phyloP scores from a whole-genome alignment of 2,888 invertebrate genomes.

The Drosophila incognita region DNA sequence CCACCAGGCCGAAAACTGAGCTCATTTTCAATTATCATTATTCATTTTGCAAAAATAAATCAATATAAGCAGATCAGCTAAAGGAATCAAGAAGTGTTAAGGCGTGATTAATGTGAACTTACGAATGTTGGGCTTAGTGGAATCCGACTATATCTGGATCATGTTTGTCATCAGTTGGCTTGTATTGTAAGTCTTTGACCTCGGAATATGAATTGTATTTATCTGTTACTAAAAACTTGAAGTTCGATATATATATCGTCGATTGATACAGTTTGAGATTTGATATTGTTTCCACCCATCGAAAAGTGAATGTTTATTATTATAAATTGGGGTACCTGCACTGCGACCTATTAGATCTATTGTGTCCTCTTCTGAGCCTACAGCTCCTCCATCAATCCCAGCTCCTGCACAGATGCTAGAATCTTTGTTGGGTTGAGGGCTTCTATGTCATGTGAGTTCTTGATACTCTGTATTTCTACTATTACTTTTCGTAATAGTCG shows the following conservation, averaged over 20 bases:
- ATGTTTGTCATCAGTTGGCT: background rate
- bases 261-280: background rate
- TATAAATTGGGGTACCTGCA: no score
- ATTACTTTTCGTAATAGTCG: background rate
- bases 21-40: constrained; percentile 25
- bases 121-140: background rate
- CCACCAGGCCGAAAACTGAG: constrained; percentile 13
- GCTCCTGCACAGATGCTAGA: no score
- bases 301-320: background rate
- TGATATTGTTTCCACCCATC: background rate
- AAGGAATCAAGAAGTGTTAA: no score
- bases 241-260: background rate
- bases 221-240: background rate
- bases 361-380: fast-evolving
- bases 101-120: no score
- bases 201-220: no score
- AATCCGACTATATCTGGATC: background rate
- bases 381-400: no score
- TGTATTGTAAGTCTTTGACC: background rate
- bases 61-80: no score
- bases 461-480: background rate
- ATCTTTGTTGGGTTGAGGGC: no score
- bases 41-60: no score
- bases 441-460: no score
- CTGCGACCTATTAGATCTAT: no score